phyloP scores from a whole-genome alignment of 2,797 vertebrate genomes.

The Naso thynnoides region DNA sequence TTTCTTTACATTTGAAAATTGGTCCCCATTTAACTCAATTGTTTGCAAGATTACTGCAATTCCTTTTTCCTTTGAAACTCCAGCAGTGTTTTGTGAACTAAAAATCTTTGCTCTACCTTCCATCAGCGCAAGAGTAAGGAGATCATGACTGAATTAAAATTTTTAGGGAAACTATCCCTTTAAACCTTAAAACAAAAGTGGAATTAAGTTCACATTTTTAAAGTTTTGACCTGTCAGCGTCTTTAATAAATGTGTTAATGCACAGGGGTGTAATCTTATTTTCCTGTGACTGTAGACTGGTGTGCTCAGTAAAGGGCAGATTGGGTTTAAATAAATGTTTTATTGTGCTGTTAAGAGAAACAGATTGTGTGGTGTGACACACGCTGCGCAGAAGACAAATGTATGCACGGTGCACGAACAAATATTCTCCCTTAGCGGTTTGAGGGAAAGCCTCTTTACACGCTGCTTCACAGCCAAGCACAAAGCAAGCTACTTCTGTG shows the following conservation, averaged over 20 bases:
- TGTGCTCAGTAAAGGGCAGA: conserved; percentile 11
- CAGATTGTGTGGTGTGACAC: conserved; percentile 40
- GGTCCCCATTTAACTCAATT: too few relatives aligned
- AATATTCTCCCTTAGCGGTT: conserved; percentile 22
- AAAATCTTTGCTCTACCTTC: too few relatives aligned
- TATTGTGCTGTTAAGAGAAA: conserved; percentile 39
- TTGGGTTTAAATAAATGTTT: conserved; percentile 12
- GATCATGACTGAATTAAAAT: too few relatives aligned
- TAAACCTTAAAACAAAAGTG: neutral
- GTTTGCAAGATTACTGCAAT: too few relatives aligned
- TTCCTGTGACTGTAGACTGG: conserved; percentile 7
- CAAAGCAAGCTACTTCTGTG: conserved; percentile 8
- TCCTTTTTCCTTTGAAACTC: too few relatives aligned
- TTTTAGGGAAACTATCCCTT: neutral
- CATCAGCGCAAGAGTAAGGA: too few relatives aligned
- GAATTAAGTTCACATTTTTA: neutral
- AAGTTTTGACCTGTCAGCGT: neutral
- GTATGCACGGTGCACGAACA: conserved; percentile 26
- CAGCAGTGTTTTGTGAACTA: too few relatives aligned
- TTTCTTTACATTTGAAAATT: too few relatives aligned
- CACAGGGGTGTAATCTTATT: conserved; percentile 4
- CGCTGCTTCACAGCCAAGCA: conserved; percentile 22
- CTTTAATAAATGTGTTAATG: neutral
- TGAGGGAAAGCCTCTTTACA: conserved; percentile 34
- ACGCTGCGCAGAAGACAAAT: conserved; percentile 44